Evolutionary conservation across 1,140 invertebrate species (phyloP).

Genomic region (Microplitis mediator): DNA sequence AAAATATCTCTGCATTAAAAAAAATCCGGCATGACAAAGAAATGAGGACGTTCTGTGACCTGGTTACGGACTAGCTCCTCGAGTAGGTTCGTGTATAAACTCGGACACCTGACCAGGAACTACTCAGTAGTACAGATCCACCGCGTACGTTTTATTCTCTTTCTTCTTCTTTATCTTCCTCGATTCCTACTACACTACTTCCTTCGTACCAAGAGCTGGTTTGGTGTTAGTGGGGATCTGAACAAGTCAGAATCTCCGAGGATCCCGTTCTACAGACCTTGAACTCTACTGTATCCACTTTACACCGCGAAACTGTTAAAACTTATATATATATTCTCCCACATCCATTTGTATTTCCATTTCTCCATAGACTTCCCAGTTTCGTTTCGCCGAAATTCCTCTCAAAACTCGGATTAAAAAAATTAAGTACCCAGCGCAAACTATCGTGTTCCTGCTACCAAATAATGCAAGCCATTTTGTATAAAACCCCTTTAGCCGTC

Average conservation of each 20-base stretch:
- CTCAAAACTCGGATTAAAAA: neutral
- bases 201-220: neutral
- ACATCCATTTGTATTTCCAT: no score
- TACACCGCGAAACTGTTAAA: conserved; percentile 14
- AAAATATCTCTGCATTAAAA: neutral
- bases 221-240: conserved; percentile 5
- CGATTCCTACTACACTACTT: conserved; percentile 4
- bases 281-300: conserved; percentile 26
- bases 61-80: conserved; percentile 25
- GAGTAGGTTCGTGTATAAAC: conserved; percentile 21
- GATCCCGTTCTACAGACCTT: conserved; percentile 33
- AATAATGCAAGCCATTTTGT: conserved; percentile 15
- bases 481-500: neutral
- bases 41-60: conserved; percentile 27
- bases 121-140: conserved; percentile 1
- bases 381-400: no score
- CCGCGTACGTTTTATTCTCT: neutral
- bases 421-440: conserved; percentile 9
- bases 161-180: neutral
- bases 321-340: neutral
- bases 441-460: neutral
- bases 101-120: conserved; percentile 39
- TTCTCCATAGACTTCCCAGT: neutral
- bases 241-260: conserved; percentile 9
- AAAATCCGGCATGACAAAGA: neutral